phyloP scores from a whole-genome alignment of 1,140 invertebrate species.

The Scaptomyza hsui region DNA sequence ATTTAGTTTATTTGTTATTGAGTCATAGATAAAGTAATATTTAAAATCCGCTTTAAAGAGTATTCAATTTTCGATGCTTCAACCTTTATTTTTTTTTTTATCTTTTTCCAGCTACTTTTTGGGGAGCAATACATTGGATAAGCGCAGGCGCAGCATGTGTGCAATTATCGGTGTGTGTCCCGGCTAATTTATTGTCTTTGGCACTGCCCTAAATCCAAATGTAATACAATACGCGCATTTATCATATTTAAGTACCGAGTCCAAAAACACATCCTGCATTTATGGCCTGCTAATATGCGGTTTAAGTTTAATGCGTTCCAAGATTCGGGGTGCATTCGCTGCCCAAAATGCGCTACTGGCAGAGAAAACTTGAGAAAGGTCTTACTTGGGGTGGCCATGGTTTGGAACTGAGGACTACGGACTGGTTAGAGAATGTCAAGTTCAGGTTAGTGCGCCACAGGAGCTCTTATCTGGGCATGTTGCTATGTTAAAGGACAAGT shows the following conservation, averaged over 20 bases:
- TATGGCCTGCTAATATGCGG: slow-evolving; percentile 76
- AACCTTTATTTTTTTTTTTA: background rate
- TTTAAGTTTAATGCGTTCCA: slow-evolving; percentile 73
- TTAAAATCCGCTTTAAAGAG: background rate
- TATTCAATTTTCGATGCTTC: background rate
- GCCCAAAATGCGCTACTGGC: slow-evolving; percentile 1
- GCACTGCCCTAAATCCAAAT: slow-evolving; percentile 77
- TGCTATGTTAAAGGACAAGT: background rate
- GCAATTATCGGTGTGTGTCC: slow-evolving; percentile 74
- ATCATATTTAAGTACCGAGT: slow-evolving; percentile 78
- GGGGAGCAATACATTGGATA: slow-evolving; percentile 4
- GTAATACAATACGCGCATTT: slow-evolving; percentile 78
- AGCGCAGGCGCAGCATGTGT: slow-evolving; percentile 56
- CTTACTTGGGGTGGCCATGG: background rate
- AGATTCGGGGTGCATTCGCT: background rate
- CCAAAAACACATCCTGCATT: slow-evolving; percentile 72
- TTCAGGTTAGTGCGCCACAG: slow-evolving; percentile 36
- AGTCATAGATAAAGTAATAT: background rate
- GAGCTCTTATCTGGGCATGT: background rate
- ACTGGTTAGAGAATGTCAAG: slow-evolving; percentile 37
- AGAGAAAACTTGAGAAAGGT: background rate
- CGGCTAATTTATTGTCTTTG: slow-evolving; percentile 72
- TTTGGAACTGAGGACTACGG: background rate
- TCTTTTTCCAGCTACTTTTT: slow-evolving; percentile 23
- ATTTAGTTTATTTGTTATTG: background rate